Base-by-base conservation (phyloP, 1,140 invertebrate genomes). In the Vollenhovia emeryi region DNA sequence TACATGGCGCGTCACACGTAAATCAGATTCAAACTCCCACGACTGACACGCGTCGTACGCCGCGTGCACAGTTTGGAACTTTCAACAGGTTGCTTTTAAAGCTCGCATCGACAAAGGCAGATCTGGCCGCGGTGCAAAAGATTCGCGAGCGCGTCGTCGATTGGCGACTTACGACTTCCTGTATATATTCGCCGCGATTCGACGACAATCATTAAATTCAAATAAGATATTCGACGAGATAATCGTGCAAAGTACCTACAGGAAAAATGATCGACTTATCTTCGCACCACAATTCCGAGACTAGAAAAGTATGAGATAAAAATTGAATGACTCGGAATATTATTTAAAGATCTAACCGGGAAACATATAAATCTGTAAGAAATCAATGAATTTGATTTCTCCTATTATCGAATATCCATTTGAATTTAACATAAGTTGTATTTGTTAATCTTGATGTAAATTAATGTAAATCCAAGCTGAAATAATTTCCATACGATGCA, bases 21-120 rank as follows among this genome's bases (percentile, higher is more conserved):
- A 82, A 82, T 82, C 66, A 82, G 78, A 82, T 82, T 71, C 78
- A 71, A 82, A 82, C 78, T 82, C 78, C 11, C 48, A 71, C 78
- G 78, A 80, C 62, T 80, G 78, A 80, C 64, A 80, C 69, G 80
- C 80, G 69, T 84, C 80, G 69, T 59, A 50, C 43, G 71, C 45
- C 71, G 80, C 71, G 69, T 75, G 85, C 80, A 75, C 71, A 73
- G 68, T 74, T 71, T 69, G 64, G 45, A 59, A 78, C 82, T 69
- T 62, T 87, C 86, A 87, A 87, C 86, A 87, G 86, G 86, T 87
- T 87, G 86, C 86, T 85, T 78, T 85, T 85, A 87, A 87, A 87
- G 86, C 71, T 85, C 73, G 73, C 52, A 55, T 78, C 83, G 73
- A 85, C 64, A 85, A 87, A 85, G 55, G 21, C 71, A 76, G 71